Percentiles rank a stretch among this genome's conserved stretches.
Evolutionary conservation across 2,113 vertebrate species (phyloP).

Genomic region (Lepus timidus): DNA sequence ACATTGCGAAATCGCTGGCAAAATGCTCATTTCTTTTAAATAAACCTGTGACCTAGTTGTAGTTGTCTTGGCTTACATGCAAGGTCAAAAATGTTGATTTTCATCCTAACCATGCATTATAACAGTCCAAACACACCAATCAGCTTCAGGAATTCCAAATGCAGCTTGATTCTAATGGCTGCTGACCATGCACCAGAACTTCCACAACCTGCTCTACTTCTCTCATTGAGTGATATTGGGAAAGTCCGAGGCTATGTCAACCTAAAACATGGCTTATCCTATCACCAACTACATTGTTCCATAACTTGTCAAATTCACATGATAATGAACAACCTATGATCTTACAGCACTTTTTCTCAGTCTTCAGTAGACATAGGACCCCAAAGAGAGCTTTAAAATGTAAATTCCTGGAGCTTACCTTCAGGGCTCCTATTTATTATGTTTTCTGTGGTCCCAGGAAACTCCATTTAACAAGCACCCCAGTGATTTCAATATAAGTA

Average conservation of each 20-base stretch:
- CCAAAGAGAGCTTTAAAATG: slow-evolving; percentile 6
- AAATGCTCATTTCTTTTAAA: slow-evolving; percentile 88
- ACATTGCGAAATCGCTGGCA: slow-evolving; percentile 87
- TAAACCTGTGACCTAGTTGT: slow-evolving; percentile 82
- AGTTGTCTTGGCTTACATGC: background rate
- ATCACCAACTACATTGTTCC: background rate
- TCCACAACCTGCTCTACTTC: background rate
- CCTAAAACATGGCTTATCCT: background rate
- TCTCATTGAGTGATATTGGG: background rate
- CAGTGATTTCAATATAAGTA: background rate
- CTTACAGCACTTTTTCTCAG: background rate
- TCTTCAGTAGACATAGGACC: background rate
- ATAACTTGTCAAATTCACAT: slow-evolving; percentile 18
- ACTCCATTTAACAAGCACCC: slow-evolving; percentile 8
- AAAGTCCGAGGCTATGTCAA: background rate
- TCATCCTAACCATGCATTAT: background rate
- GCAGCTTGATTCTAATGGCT: background rate
- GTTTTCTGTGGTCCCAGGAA: background rate
- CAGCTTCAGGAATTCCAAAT: slow-evolving; percentile 36
- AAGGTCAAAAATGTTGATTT: slow-evolving; percentile 67
- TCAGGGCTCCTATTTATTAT: slow-evolving; percentile 43
- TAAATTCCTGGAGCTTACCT: background rate
- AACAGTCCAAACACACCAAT: background rate
- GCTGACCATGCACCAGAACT: background rate
- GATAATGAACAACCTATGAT: slow-evolving; percentile 28